Percentiles rank a stretch among this genome's conserved stretches.
Evolutionary conservation across 2,797 vertebrate genomes (phyloP).

Genomic region (Falco berigora): DNA sequence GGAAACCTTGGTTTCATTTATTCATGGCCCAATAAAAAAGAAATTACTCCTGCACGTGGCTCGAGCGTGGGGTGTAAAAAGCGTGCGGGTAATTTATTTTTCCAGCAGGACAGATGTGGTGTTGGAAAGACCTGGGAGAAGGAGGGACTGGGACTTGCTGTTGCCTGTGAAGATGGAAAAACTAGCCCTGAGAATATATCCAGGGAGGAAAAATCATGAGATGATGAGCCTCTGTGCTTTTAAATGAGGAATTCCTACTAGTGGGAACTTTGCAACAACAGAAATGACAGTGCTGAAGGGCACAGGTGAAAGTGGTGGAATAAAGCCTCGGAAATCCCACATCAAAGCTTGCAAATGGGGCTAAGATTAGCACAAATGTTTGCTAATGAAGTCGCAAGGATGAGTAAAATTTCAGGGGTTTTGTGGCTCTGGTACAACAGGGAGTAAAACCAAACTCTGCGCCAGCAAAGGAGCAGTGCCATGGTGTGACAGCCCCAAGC

Average conservation of each 20-base stretch:
- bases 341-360: neutral
- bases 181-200: neutral
- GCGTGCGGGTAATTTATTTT: neutral
- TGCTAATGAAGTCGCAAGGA: neutral
- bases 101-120: neutral
- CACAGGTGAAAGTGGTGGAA: too few relatives aligned
- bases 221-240: neutral
- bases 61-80: neutral
- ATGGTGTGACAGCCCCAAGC: neutral
- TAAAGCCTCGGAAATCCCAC: neutral
- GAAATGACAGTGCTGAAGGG: neutral
- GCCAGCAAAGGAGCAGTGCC: neutral
- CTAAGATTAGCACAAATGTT: neutral
- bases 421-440: neutral
- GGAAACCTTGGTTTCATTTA: neutral
- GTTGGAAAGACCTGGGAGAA: neutral
- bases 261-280: neutral
- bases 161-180: neutral
- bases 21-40: neutral
- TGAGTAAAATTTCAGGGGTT: neutral
- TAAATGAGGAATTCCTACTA: neutral
- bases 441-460: neutral
- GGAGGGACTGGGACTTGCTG: neutral
- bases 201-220: neutral
- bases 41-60: neutral